Evolutionary conservation across 2,113 vertebrate species (phyloP), one percentile per base, ranked within the genome.

Genomic region (Pteropus alecto): DNA sequence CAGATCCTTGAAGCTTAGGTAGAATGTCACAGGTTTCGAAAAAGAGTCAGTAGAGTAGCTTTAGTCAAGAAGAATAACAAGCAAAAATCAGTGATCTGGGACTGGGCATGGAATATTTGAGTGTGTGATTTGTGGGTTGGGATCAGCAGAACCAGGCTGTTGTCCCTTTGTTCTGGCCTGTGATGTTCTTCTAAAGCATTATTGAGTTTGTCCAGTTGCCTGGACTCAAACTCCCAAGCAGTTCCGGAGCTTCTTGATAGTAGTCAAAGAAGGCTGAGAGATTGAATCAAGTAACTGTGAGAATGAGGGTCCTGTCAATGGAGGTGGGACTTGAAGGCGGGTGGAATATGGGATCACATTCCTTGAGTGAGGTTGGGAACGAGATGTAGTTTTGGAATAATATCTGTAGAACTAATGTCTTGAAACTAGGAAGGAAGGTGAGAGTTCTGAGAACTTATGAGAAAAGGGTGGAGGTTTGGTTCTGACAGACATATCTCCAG

Each of bases 31-130:
- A 78, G 48, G 24, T 13, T 51, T 51, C 13, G 0, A 65, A 61
- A 94, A 67, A 76, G 43, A 91, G 33, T 76, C 19, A 30, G 30
- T 35, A 65, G 28, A 12, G 26, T 60, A 86, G 73, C 77, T 91
- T 87, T 77, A 67, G 41, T 67, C 56, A 84, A 82, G 61, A 94
- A 94, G 86, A 95, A 38, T 54, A 86, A 78, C 16, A n/a, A 86
- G 48, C 19, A 82, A 82, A 97, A 91, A 3, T 2, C 30, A 46
- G 41, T 67, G 86, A 77, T 61, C 24, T 92, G 70, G 68, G 41
- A 77, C 65, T 54, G 67, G 58, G 61, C 28, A 46, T 65, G 30
- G 22, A 38, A 16, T 51, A 28, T 43, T n/a, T 6, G 30, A 86
- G 28, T 65, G 67, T 68, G 15, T 63, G 30, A 79, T 61, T 65